Base-by-base conservation (phyloP, 2,888 invertebrate species). In the Cyrtodaria siliqua region DNA sequence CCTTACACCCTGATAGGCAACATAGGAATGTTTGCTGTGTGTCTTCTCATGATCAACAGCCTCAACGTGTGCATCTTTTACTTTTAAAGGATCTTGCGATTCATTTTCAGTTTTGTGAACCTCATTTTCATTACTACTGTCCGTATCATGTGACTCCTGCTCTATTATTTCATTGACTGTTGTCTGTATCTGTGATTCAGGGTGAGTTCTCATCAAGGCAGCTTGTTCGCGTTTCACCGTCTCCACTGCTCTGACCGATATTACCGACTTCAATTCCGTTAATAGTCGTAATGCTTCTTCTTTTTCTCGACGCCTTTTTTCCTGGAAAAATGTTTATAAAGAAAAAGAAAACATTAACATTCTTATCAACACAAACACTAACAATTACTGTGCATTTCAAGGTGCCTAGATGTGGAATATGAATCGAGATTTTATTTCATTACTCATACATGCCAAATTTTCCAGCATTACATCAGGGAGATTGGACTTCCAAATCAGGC, bases 211-310 rank as follows among this genome's bases (percentile, higher is more conserved):
- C 18, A 73, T 33, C n/a, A 85, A 53, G 1, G 86, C 87, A 26
- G 72, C 78, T 24, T 79, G 73, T 49, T 89, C 89, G 29, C 87
- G 67, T 40, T 73, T 83, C 23, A 85, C 84, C 18, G 79, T 82
- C 27, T 89, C 88, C 12, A 69, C 72, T 0, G 91, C 90, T 27
- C 90, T 68, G 6, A 87, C 84, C 24, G 88, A 84, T n/a, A 91
- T 91, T 24, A 91, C 91, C 23, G 86, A 80, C 67, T 87, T 88
- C 50, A 91, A 77, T 60, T 91, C 91, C 38, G 82, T 82, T 64
- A 91, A 67, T 63, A 91, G 66, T 29, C 89, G 72, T 44, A 87
- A 23, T 16, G 90, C 89, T 63, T 90, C 90, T 56, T 86, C 77
- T 56, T 84, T 86, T 50, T 88, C 89, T 50, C 63, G 62, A 44